Base-by-base conservation (phyloP, 2,113 vertebrate species). In the Paradisaea rubra region DNA sequence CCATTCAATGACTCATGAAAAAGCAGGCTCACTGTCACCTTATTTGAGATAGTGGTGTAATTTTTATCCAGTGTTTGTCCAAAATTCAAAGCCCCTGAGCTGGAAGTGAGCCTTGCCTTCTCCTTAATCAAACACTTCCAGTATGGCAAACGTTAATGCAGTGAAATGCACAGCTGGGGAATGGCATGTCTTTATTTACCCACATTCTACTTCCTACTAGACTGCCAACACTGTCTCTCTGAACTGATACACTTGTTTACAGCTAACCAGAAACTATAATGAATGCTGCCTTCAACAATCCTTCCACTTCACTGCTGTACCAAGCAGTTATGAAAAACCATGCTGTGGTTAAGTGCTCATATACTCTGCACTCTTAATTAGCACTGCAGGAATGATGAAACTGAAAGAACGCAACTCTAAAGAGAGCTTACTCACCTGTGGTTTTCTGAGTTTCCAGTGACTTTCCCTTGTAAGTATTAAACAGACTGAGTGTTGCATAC, bases 391-490 rank as follows among this genome's bases (percentile, higher is more conserved):
- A 47, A 86, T 14, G 59, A 93, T 28, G 76, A 83, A 95, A 88
- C 52, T 21, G 27, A 44, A 91, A 77, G 49, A 93, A 91, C 2
- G 47, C 35, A 73, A 33, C 84, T 61, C 22, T 45, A 9, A 66
- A 73, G 60, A 80, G 66, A 80, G 39, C 85, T 88, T 93, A 94
- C 98, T 97, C 97, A 99, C 99, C 99, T 98, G 99, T 98, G 97
- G 99, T 99, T 98, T 99, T 99, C 95, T 99, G 99, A 93, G 99
- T 99, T 98, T 99, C 99, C 98, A 99, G 96, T 96, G 99, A 99
- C 97, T 99, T 99, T 94, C 99, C 99, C 96, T 99, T 99, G 96
- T 99, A 99, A 70, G 99, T 99, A 97, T 99, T 99, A 98, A 99
- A 99, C 89, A 99, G 99, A 98, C 99, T 99, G 99, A 99, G 99